Evolutionary conservation across 1,140 invertebrate species (phyloP).

Genomic region (Listronotus bonariensis): DNA sequence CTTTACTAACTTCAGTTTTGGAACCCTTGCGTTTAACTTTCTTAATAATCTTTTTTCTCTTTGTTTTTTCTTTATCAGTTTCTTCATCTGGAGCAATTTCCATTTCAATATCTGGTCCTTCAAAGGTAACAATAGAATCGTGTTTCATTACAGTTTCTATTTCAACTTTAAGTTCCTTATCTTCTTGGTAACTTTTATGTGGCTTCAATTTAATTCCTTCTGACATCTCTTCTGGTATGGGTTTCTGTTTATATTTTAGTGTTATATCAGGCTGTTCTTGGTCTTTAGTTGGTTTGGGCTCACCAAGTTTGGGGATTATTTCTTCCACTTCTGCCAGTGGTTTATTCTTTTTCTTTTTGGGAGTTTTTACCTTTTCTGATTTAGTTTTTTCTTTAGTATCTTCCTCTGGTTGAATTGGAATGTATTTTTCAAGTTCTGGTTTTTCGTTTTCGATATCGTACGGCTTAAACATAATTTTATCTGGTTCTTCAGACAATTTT

Average conservation of each 20-base stretch:
- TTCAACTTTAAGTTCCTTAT: slow-evolving; percentile 39
- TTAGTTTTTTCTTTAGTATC: slow-evolving; percentile 31
- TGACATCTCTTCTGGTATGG: slow-evolving; percentile 59
- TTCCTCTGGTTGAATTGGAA: slow-evolving; percentile 47
- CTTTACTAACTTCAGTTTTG: slow-evolving; percentile 16
- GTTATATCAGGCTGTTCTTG: slow-evolving; percentile 61
- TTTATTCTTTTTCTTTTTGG: slow-evolving; percentile 58
- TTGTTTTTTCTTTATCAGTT: slow-evolving; percentile 17
- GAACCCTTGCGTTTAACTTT: slow-evolving; percentile 32
- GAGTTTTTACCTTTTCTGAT: slow-evolving; percentile 54
- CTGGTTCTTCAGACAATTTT: slow-evolving; percentile 48
- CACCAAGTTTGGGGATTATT: slow-evolving; percentile 59
- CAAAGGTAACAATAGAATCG: slow-evolving; percentile 27
- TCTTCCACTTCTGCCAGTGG: slow-evolving; percentile 61
- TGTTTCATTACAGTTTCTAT: slow-evolving; percentile 29
- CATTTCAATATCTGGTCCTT: slow-evolving; percentile 30
- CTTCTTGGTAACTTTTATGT: slow-evolving; percentile 56
- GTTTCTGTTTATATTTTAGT: slow-evolving; percentile 61
- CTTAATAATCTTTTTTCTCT: slow-evolving; percentile 23
- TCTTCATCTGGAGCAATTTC: slow-evolving; percentile 27
- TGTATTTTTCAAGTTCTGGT: slow-evolving; percentile 55
- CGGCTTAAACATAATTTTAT: slow-evolving; percentile 50
- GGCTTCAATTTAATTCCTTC: slow-evolving; percentile 61
- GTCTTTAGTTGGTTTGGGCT: slow-evolving; percentile 59
- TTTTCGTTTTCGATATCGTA: slow-evolving; percentile 45